Evolutionary conservation across 53 echinoderm and acorn worm genomes (phyloP).

Genomic region (Holothuria scabra): DNA sequence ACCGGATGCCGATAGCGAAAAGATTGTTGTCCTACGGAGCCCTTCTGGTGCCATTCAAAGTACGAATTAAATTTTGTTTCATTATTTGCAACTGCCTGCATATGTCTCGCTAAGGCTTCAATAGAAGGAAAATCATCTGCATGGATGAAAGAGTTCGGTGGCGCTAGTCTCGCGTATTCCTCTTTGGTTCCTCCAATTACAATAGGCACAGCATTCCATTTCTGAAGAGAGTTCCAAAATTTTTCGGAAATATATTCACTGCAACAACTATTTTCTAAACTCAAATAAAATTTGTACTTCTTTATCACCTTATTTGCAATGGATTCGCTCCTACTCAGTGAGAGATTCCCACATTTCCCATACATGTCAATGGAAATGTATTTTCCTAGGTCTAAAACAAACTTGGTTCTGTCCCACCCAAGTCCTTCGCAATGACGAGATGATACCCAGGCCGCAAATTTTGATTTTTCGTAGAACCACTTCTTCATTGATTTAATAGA

Average conservation of each 20-base stretch:
- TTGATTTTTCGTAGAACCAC: background rate
- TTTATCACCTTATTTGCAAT: conserved; percentile 21
- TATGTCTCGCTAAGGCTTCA: conserved; percentile 23
- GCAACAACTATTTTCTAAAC: conserved; percentile 65
- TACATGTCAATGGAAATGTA: conserved; percentile 10
- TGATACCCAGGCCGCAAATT: conserved; percentile 12
- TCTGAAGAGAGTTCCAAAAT: conserved; percentile 51
- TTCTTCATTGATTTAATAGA: background rate
- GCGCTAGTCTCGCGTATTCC: conserved; percentile 49
- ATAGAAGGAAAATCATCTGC: conserved; percentile 43
- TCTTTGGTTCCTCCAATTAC: conserved; percentile 59
- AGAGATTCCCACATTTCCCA: background rate
- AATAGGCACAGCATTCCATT: conserved; percentile 51
- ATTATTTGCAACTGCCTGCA: background rate
- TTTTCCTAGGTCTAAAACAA: background rate
- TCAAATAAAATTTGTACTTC: conserved; percentile 60
- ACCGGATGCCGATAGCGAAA: no score
- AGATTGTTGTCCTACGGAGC: no score
- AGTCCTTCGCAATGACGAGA: conserved; percentile 10
- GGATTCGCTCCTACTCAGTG: background rate
- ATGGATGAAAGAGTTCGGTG: conserved; percentile 58
- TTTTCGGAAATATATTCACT: conserved; percentile 65
- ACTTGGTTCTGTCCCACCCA: conserved; percentile 17
- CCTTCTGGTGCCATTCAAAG: no score
- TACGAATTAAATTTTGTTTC: background rate